Evolutionary conservation across 2,113 vertebrate genomes (phyloP), one percentile per base, ranked within the genome.

Genomic region (Okapia johnstoni): DNA sequence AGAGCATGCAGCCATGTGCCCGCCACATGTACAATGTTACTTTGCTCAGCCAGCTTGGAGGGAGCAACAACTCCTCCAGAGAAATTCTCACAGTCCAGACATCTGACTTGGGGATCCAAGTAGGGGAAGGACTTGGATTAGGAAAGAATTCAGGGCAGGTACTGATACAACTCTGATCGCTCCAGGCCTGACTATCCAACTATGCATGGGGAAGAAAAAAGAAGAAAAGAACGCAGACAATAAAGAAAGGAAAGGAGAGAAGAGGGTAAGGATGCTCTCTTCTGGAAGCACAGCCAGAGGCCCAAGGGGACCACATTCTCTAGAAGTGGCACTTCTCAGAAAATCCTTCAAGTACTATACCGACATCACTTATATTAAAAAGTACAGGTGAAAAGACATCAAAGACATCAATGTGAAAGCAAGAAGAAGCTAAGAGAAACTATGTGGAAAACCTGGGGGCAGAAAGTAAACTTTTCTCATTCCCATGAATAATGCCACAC

Each of bases 21-120:
- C 57, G 79, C 97, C 97, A 98, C 87, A 97, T 98, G 98, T 93
- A 97, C 40, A 94, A 54, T 50, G 54, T 40, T 95, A 33, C 54
- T 40, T 73, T 40, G 66, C 36, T 95, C 80, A 94, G 84, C 60
- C 79, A 90, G 66, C 61, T 92, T 60, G n/a, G 85, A 96, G 61
- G 79, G 57, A 93, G 28, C 90, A 48, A 43, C 14, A n/a, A 28
- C 26, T 36, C 21, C 86, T 73, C 79, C 13, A 52, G 84, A 54
- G 91, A 77, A 85, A n/a, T 40, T 88, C 63, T 89, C 66, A 63
- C 7, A 93, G 76, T 17, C 15, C n/a, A 60, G 54, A 90, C 23
- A 55, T 96, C 48, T 84, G 61, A 86, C 26, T 90, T 43, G 40
- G 52, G 57, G 76, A 84, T 84, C 50, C 88, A 86, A 73, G n/a